Percentiles rank a stretch among this genome's conserved stretches.
Conservation (phyloP, 2,797 vertebrate species). For the Enteromius afrohamiltoni region DNA sequence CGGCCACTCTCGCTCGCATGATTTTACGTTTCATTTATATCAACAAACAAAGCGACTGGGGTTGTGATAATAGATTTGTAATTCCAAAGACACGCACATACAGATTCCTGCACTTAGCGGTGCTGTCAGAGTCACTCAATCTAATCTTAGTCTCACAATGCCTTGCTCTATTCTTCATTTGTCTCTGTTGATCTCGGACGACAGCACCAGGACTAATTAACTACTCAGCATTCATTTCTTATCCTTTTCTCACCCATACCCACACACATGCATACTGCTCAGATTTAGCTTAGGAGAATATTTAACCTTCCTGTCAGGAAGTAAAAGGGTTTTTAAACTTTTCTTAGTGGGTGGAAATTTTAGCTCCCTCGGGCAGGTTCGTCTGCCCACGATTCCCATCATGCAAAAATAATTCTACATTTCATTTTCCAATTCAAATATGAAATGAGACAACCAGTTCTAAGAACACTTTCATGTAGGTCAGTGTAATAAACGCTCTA, state of each 20-base stretch:
- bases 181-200: constrained; percentile 22
- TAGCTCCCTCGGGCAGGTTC: background rate
- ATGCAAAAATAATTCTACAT: constrained; percentile 13
- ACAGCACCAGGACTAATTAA: constrained; percentile 30
- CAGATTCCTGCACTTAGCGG: constrained; percentile 7
- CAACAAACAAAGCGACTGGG: background rate
- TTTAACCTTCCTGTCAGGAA: constrained; percentile 38
- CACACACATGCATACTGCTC: constrained; percentile 9
- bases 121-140: constrained; percentile 21
- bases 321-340: constrained; percentile 5
- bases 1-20: background rate
- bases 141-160: background rate
- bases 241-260: constrained; percentile 14
- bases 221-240: constrained; percentile 39
- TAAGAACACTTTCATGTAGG: background rate
- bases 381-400: background rate
- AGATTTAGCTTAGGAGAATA: background rate
- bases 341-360: constrained; percentile 14
- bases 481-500: constrained; percentile 9
- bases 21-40: constrained; percentile 18
- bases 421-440: constrained; percentile 26
- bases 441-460: background rate
- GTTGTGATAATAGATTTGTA: background rate
- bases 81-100: background rate
- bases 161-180: constrained; percentile 13